Evolutionary conservation across 1,140 invertebrate genomes (phyloP).

Genomic region (Leptonema lineaticorne): DNA sequence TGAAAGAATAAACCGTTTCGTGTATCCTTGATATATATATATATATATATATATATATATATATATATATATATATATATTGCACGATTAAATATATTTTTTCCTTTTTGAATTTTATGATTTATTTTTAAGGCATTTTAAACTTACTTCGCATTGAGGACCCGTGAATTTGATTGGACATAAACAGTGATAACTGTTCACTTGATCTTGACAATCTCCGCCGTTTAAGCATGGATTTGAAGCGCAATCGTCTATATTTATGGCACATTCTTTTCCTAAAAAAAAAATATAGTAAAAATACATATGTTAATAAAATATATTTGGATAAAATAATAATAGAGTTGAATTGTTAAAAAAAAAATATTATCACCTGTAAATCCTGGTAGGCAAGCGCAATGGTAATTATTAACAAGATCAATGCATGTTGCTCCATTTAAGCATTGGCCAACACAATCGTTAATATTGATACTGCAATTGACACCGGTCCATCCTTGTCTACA

Average conservation of each 20-base stretch:
- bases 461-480: slow-evolving; percentile 84
- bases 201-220: slow-evolving; percentile 79
- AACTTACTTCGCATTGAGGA: slow-evolving; percentile 70
- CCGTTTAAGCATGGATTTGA: slow-evolving; percentile 81
- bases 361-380: slow-evolving; percentile 70
- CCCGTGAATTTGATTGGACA: slow-evolving; percentile 82
- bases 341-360: slow-evolving; percentile 19
- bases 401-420: slow-evolving; percentile 80
- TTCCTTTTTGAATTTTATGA: no score
- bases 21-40: no score
- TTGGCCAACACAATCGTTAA: slow-evolving; percentile 85
- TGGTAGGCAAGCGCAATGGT: slow-evolving; percentile 76
- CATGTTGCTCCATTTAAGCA: slow-evolving; percentile 86
- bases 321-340: neutral
- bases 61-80: no score
- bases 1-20: neutral
- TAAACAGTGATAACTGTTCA: slow-evolving; percentile 79
- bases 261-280: slow-evolving; percentile 64
- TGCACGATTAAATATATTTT: no score
- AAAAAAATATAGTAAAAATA: slow-evolving; percentile 1
- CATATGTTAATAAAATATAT: neutral
- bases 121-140: no score
- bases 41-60: no score
- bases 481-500: slow-evolving; percentile 84
- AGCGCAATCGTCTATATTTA: slow-evolving; percentile 72